These are phyloP conservation scores for Deroptyus accipitrinus DNA, from an alignment of 2,113 vertebrate species.

Conservation along the genomic window DNA sequence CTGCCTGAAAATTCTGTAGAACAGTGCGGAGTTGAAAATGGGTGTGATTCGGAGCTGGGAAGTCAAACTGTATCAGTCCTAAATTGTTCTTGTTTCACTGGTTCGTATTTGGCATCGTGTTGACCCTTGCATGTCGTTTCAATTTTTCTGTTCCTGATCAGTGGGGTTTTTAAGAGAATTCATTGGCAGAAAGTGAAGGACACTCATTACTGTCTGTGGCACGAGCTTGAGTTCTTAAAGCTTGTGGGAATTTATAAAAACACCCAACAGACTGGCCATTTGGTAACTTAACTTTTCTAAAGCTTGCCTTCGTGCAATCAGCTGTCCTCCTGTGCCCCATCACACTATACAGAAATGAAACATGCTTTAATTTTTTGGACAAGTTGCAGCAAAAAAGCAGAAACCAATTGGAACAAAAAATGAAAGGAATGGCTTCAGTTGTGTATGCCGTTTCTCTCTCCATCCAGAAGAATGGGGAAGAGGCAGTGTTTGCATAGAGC, in stretches of 20 bases:
- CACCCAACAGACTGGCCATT: background rate
- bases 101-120: background rate
- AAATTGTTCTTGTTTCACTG: background rate
- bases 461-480: background rate
- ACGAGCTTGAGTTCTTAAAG: background rate
- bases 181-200: background rate
- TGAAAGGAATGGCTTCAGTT: background rate
- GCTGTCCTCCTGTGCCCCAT: background rate
- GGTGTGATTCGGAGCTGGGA: background rate
- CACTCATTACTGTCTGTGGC: background rate
- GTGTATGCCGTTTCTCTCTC: background rate
- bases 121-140: background rate
- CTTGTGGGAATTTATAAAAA: background rate
- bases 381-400: background rate
- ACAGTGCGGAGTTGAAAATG: background rate
- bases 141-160: background rate
- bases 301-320: background rate
- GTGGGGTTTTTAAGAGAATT: background rate
- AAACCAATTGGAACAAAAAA: background rate
- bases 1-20: conserved; percentile 35
- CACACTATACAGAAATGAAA: background rate
- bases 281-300: background rate
- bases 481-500: background rate
- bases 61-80: background rate
- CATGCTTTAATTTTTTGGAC: background rate